These are phyloP conservation scores for Cephus pygmeus DNA, from an alignment of 2,888 invertebrate genomes.

Conservation along the genomic window DNA sequence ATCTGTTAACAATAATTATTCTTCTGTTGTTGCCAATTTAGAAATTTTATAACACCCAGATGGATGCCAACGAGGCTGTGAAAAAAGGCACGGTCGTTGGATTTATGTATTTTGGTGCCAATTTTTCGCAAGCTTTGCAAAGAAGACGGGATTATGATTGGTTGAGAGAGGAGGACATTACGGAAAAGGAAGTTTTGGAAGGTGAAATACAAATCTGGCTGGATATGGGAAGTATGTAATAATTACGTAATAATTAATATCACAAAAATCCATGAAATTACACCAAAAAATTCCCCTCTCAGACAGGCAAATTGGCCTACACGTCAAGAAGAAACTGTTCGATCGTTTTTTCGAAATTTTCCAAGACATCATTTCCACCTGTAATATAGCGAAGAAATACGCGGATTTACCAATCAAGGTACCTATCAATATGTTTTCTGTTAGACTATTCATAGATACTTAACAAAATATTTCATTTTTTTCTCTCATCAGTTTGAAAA, in stretches of 20 bases:
- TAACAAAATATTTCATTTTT: background rate
- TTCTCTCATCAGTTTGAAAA: constrained; percentile 70
- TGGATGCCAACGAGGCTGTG: constrained; percentile 70
- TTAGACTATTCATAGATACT: background rate
- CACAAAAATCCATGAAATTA: background rate
- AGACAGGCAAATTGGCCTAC: constrained; percentile 88
- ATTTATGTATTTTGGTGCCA: constrained; percentile 75
- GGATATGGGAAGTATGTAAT: constrained; percentile 75
- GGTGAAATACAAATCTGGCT: constrained; percentile 76
- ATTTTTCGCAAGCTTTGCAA: constrained; percentile 77
- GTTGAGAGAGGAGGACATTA: constrained; percentile 56
- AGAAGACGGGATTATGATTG: constrained; percentile 68
- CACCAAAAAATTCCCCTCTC: constrained; percentile 38
- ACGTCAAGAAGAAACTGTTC: constrained; percentile 76
- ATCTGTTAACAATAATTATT: background rate
- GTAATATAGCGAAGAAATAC: constrained; percentile 71
- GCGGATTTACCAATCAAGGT: constrained; percentile 72
- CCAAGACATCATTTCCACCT: constrained; percentile 72
- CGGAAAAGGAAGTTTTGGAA: constrained; percentile 55
- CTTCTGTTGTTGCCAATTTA: constrained; percentile 38
- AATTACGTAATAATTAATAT: background rate
- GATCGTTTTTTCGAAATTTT: constrained; percentile 78
- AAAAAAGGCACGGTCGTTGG: constrained; percentile 71
- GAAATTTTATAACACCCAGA: constrained; percentile 68
- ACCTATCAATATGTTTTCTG: constrained; percentile 28